Evolutionary conservation across 1,140 invertebrate genomes (phyloP).

Genomic region (Brachionus calyciflorus): DNA sequence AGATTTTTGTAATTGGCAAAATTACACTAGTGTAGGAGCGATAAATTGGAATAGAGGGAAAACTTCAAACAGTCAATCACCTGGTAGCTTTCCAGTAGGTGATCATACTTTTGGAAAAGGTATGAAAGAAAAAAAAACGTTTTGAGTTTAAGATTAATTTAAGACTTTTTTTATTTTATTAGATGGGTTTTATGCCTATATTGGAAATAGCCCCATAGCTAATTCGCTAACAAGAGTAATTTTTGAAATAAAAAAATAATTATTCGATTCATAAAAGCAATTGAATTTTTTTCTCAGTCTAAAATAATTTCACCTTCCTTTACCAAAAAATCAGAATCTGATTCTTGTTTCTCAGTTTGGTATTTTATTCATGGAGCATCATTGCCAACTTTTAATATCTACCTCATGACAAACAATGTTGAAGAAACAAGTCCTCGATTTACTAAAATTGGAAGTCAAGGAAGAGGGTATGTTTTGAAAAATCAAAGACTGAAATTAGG

Average conservation of each 20-base stretch:
- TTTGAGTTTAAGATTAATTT: too few relatives aligned
- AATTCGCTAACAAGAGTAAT: not conserved
- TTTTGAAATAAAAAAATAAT: not conserved
- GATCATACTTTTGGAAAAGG: constrained; percentile 25
- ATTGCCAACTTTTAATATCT: constrained; percentile 3
- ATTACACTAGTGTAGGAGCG: not conserved
- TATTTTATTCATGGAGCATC: constrained; percentile 36
- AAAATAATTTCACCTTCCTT: not conserved
- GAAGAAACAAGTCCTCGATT: not conserved
- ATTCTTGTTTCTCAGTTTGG: constrained; percentile 36
- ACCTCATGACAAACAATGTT: not conserved
- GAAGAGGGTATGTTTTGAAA: not conserved
- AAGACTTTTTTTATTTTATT: too few relatives aligned
- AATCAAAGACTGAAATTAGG: too few relatives aligned
- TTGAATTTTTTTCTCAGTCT: not conserved
- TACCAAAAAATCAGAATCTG: not conserved
- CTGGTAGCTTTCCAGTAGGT: constrained; percentile 10
- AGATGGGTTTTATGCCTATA: constrained; percentile 1
- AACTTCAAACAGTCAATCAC: not conserved
- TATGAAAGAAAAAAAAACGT: too few relatives aligned
- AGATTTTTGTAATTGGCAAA: not conserved
- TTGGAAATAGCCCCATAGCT: not conserved
- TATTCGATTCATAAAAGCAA: not conserved
- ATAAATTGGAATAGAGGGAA: not conserved
- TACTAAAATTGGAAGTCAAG: not conserved